Percentiles rank a stretch among this genome's conserved stretches.
phyloP scores from a whole-genome alignment of 1,140 invertebrate genomes.

The Himalopsyche phryganea region DNA sequence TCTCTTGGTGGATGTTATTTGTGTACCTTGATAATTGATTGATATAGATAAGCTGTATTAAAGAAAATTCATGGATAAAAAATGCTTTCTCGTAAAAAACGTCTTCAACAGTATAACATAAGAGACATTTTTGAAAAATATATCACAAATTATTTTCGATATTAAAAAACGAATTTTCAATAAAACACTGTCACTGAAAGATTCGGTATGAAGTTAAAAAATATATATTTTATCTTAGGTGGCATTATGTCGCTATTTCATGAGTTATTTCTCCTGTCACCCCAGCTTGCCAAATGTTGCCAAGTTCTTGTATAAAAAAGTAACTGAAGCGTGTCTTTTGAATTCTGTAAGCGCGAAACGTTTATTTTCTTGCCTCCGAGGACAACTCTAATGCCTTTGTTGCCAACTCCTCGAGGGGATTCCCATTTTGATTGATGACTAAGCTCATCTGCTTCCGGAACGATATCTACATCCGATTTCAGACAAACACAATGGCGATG shows the following conservation, averaged over 20 bases:
- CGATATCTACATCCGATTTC: not conserved
- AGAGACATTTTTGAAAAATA: too few species aligned
- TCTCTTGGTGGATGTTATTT: too few species aligned
- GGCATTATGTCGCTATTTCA: conserved; percentile 14
- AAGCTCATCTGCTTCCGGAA: conserved; percentile 14
- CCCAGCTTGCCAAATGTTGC: conserved; percentile 8
- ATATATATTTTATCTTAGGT: conserved; percentile 1
- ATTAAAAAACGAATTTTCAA: too few species aligned
- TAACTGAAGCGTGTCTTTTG: conserved; percentile 26
- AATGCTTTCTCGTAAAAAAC: too few species aligned
- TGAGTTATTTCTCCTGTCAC: conserved; percentile 27
- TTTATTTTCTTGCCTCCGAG: conserved; percentile 25
- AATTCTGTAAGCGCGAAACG: conserved; percentile 21
- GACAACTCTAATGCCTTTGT: conserved; percentile 29
- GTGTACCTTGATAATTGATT: too few species aligned
- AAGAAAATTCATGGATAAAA: too few species aligned
- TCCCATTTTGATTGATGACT: conserved; percentile 32
- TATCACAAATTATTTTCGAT: too few species aligned
- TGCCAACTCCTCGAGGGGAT: conserved; percentile 19
- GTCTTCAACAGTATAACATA: too few species aligned
- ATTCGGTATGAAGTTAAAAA: conserved; percentile 6
- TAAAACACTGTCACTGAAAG: not conserved
- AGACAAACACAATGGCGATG: not conserved
- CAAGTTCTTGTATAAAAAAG: conserved; percentile 26
- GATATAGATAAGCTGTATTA: too few species aligned